A percentile compares a stretch with the other conserved stretches of the same genome.
Conservation (phyloP, 2,113 vertebrate species). For the Helogale parvula region DNA sequence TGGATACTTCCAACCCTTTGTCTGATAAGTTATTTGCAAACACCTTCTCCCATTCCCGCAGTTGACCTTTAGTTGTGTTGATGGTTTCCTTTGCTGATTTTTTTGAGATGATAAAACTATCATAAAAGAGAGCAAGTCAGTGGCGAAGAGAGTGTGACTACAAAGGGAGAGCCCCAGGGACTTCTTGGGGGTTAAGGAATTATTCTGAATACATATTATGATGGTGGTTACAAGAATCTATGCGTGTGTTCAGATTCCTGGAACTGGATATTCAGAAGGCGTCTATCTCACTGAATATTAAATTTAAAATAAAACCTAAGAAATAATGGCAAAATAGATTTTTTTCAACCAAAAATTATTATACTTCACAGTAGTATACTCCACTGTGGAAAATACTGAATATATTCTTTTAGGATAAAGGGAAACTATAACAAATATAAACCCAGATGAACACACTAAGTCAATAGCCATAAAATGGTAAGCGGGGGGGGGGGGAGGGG, state of each 20-base stretch:
- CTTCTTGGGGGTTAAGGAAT: not conserved
- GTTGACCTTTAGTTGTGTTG: too few relatives aligned
- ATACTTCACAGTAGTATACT: not conserved
- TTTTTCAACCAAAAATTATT: not conserved
- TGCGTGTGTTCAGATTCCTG: not conserved
- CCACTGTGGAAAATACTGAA: not conserved
- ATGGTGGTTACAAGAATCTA: not conserved
- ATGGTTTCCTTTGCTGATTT: too few relatives aligned
- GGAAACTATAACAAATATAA: not conserved
- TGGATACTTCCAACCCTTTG: too few relatives aligned
- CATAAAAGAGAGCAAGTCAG: not conserved
- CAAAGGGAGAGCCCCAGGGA: not conserved
- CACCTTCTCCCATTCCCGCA: too few relatives aligned
- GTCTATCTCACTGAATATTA: not conserved
- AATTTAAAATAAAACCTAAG: not conserved
- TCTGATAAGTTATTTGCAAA: too few relatives aligned
- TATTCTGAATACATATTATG: not conserved
- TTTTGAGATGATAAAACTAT: not conserved
- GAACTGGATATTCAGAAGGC: not conserved
- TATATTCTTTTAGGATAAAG: not conserved
- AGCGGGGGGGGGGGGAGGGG: too few relatives aligned
- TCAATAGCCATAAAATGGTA: not conserved
- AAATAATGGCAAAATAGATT: not conserved
- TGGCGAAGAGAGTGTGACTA: not conserved
- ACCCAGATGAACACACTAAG: not conserved